These are phyloP conservation scores for Hoplias malabaricus DNA, from an alignment of 2,113 vertebrate species.

Conservation along the genomic window DNA sequence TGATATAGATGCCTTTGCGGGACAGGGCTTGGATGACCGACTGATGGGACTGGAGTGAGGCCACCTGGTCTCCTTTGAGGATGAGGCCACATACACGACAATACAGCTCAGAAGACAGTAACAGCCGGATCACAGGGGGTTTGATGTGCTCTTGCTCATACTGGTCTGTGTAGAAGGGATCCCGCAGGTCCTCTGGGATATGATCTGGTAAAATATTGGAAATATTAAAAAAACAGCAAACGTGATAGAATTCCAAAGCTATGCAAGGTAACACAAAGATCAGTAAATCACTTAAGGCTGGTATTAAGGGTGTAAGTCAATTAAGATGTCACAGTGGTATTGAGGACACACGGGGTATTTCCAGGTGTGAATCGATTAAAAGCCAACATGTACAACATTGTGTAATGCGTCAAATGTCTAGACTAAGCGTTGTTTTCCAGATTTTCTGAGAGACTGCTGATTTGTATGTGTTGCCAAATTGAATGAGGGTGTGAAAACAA, in stretches of 20 bases:
- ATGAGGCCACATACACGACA: conserved; percentile 93
- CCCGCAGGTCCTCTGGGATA: conserved; percentile 91
- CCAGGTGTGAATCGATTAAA: not conserved
- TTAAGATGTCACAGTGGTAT: not conserved
- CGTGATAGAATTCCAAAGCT: not conserved
- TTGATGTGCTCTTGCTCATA: conserved; percentile 99
- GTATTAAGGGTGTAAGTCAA: not conserved
- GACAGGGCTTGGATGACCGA: conserved; percentile 90
- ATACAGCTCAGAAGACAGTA: conserved; percentile 94
- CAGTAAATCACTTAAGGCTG: not conserved
- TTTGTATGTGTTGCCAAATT: conserved; percentile 10
- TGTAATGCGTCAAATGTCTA: not conserved
- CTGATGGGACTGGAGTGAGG: conserved; percentile 87
- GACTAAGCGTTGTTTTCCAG: not conserved
- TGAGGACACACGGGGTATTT: not conserved
- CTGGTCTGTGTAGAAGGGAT: conserved; percentile 95
- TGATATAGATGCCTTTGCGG: conserved; percentile 94
- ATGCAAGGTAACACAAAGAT: not conserved
- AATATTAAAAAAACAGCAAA: not conserved
- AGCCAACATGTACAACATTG: not conserved
- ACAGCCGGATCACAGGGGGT: conserved; percentile 86
- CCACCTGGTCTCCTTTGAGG: conserved; percentile 92
- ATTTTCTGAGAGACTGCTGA: not conserved
- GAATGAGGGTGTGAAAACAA: conserved; percentile 56
- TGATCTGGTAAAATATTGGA: conserved; percentile 76